A percentile compares a stretch with the other conserved stretches of the same genome.
Evolutionary conservation across 1,140 invertebrate species (phyloP).

Genomic region (Trypoxylus dichotomus): DNA sequence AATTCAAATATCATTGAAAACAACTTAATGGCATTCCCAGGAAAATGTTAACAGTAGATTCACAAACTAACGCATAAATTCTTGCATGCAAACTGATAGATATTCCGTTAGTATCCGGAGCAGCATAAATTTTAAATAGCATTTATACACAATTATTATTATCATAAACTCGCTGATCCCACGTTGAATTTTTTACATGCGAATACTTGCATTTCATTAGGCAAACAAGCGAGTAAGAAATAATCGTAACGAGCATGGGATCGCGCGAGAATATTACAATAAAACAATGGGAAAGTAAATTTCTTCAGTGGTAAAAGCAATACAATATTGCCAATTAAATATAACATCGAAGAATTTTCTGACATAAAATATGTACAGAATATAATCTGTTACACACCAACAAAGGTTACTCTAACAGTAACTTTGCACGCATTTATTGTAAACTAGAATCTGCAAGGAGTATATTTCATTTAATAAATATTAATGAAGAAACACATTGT

Average conservation of each 20-base stretch:
- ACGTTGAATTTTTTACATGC: conserved; percentile 12
- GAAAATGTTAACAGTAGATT: neutral
- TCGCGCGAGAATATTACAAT: neutral
- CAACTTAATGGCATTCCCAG: neutral
- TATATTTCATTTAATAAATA: too few relatives aligned
- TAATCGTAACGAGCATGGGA: neutral
- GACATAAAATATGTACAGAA: too few relatives aligned
- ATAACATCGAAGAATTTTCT: too few relatives aligned
- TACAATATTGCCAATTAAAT: neutral
- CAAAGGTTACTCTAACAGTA: too few relatives aligned
- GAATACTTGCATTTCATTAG: neutral
- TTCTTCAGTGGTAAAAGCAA: neutral
- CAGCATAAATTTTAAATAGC: neutral
- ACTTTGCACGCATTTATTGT: too few relatives aligned
- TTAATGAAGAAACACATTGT: too few relatives aligned
- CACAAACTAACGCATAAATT: neutral
- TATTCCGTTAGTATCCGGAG: conserved; percentile 13
- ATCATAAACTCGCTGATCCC: neutral
- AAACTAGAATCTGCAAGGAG: too few relatives aligned
- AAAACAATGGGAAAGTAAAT: conserved; percentile 8
- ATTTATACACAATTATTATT: conserved; percentile 4
- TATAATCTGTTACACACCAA: too few relatives aligned
- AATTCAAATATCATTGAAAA: neutral
- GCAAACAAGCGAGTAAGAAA: neutral
- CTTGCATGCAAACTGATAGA: neutral